Conservation (phyloP, 1,140 invertebrate genomes). For the Heliconius hermathena region DNA sequence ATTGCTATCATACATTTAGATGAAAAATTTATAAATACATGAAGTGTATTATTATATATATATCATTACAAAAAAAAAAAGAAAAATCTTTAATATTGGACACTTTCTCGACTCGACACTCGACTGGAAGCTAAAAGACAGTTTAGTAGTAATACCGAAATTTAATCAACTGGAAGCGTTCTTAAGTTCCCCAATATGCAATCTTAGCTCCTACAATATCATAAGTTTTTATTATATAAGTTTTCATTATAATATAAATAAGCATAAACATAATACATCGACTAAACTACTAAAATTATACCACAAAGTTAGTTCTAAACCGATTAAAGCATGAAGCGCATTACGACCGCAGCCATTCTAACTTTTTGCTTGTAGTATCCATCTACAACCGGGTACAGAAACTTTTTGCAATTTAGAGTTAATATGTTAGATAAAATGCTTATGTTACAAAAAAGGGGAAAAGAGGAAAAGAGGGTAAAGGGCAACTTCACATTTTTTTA, state of each 20-base stretch:
- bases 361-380: slow-evolving; percentile 28
- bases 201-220: neutral
- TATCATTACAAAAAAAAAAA: too few relatives aligned
- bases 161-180: neutral
- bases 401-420: neutral
- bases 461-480: too few relatives aligned
- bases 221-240: neutral
- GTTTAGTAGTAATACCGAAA: neutral
- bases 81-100: too few relatives aligned
- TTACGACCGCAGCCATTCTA: slow-evolving; percentile 30
- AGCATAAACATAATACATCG: neutral
- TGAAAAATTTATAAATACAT: too few relatives aligned
- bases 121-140: neutral
- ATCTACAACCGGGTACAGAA: neutral
- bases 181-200: neutral
- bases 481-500: too few relatives aligned
- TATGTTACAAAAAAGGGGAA: neutral
- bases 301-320: slow-evolving; percentile 6
- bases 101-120: too few relatives aligned
- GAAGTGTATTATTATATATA: too few relatives aligned
- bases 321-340: slow-evolving; percentile 25
- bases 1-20: too few relatives aligned
- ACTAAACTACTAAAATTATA: neutral
- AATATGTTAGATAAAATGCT: neutral
- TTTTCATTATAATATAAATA: neutral